Evolutionary conservation across 2,113 vertebrate species (phyloP), one percentile per base, ranked within the genome.

Genomic region (Hirundichthys speculiger): DNA sequence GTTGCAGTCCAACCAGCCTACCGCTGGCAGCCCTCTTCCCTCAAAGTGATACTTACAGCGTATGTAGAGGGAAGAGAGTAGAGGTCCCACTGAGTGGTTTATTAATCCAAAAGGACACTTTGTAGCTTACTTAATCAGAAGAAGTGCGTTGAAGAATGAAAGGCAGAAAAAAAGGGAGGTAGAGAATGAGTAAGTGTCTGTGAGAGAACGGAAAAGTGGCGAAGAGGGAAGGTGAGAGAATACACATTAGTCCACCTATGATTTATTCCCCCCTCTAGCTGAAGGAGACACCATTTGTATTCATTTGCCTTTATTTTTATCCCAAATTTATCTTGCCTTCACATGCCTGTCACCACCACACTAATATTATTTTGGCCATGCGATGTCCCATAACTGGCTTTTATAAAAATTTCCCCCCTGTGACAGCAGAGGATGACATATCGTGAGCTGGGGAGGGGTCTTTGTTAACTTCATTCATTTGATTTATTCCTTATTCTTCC

Each of bases 221-320:
- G 43, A 47, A 51, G 69, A 45, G 67, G 55, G 70, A 49, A 68
- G 69, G 68, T 41, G 71, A 13, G 61, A 45, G 64, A 75, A 45
- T 49, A 60, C 55, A 86, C 82, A 91, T 88, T 90, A 89, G 88
- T 83, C 86, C 77, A 64, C 79, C 75, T 91, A 91, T 89, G 91
- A 96, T 95, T 94, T 94, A 95, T 93, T 91, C 67, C 53, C 88
- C 88, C 83, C 90, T 91, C 79, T 79, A 79, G 92, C 86, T 88
- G 92, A 93, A 92, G 86, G 82, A 94, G 90, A 93, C 90, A 79
- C 93, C 92, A 93, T 96, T 94, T 94, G 93, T 96, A 94, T 94
- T 95, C 91, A 94, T 95, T 95, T 94, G 82, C 78, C 78, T 86
- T 84, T 91, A 84, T 91, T 91, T 91, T 92, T 86, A 84, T 85